Evolutionary conservation across 2,797 vertebrate species (phyloP).

Genomic region (Acestrorhynchus altus): DNA sequence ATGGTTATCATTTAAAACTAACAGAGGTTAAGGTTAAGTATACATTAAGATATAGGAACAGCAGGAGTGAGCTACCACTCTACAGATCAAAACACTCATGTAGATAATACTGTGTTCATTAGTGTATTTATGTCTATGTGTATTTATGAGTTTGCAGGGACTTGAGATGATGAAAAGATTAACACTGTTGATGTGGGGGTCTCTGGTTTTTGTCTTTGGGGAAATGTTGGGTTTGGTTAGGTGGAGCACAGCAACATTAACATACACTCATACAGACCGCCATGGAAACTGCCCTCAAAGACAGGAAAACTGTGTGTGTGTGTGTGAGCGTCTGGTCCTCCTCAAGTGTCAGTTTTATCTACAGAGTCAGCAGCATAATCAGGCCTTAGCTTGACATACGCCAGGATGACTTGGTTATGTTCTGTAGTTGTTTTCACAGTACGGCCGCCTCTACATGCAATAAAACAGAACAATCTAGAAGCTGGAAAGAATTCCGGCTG

Average conservation of each 20-base stretch:
- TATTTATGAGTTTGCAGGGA: not conserved
- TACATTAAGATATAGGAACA: not conserved
- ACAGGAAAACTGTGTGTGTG: not conserved
- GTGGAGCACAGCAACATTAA: not conserved
- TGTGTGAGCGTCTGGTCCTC: conserved; percentile 37
- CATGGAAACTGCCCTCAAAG: not conserved
- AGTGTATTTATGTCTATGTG: not conserved
- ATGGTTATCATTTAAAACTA: not conserved
- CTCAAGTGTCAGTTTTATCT: conserved; percentile 50
- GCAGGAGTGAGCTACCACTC: not conserved
- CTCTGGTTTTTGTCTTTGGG: not conserved
- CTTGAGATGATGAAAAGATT: not conserved
- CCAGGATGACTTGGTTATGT: conserved; percentile 40
- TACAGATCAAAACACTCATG: not conserved
- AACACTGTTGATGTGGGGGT: not conserved
- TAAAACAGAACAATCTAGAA: conserved; percentile 27
- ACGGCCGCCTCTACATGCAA: conserved; percentile 14
- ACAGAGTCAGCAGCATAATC: conserved; percentile 47
- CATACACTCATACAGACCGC: not conserved
- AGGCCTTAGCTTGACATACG: conserved; percentile 42
- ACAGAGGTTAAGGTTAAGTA: not conserved
- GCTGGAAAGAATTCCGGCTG: conserved; percentile 1
- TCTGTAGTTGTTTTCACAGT: conserved; percentile 36
- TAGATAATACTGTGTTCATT: not conserved
- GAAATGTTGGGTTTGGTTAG: not conserved